These are phyloP conservation scores for Hydrolagus colliei DNA, from an alignment of 2,797 vertebrate species.

Conservation along the genomic window DNA sequence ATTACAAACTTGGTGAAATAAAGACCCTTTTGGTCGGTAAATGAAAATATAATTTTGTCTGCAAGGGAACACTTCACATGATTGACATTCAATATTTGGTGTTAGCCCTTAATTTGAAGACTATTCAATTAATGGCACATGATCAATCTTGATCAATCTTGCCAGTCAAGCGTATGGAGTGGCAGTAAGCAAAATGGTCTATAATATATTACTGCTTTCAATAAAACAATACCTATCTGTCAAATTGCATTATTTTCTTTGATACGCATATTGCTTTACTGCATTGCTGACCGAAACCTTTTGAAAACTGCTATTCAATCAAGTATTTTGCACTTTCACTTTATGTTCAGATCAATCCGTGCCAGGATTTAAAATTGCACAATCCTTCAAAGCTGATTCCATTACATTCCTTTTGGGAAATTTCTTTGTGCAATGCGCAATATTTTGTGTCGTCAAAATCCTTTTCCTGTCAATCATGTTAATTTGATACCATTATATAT, in stretches of 20 bases:
- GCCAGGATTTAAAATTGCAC: not conserved
- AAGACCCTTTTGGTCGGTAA: not conserved
- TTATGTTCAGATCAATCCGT: not conserved
- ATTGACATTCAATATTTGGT: not conserved
- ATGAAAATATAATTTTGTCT: not conserved
- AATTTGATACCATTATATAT: not conserved
- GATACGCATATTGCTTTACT: not conserved
- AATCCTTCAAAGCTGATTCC: not conserved
- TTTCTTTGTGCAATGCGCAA: not conserved
- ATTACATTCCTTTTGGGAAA: not conserved
- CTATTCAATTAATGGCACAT: not conserved
- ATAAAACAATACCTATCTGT: not conserved
- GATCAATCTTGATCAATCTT: not conserved
- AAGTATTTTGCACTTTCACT: not conserved
- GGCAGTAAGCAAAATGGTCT: not conserved
- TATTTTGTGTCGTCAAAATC: not conserved
- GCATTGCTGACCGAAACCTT: not conserved
- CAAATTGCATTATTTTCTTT: conserved; percentile 12
- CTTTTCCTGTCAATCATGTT: not conserved
- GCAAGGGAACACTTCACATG: not conserved
- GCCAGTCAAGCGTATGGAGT: not conserved
- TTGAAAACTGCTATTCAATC: not conserved
- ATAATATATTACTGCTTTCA: not conserved
- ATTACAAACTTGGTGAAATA: too few species aligned
- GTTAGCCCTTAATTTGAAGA: not conserved